Evolutionary conservation across 2,797 vertebrate genomes (phyloP).

Genomic region (Limnodromus scolopaceus): DNA sequence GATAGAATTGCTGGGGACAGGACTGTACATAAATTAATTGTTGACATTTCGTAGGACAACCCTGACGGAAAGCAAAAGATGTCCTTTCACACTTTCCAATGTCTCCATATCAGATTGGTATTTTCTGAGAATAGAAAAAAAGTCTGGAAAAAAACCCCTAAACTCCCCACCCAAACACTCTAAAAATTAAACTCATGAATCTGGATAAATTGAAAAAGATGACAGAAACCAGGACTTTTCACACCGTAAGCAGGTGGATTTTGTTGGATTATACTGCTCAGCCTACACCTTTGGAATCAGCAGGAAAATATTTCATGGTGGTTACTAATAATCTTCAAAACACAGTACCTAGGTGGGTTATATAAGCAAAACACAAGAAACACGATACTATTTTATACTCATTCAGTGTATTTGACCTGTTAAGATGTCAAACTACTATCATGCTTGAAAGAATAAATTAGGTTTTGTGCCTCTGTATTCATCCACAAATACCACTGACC

Average conservation of each 20-base stretch:
- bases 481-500: background rate
- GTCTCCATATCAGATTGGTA: background rate
- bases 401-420: background rate
- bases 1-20: background rate
- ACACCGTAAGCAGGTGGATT: background rate
- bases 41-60: background rate
- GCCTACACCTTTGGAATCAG: background rate
- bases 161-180: background rate
- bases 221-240: background rate
- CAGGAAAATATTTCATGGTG: background rate
- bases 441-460: background rate
- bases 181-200: background rate
- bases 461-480: background rate
- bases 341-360: background rate
- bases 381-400: background rate
- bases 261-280: background rate
- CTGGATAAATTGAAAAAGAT: background rate
- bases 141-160: rapidly evolving
- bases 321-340: background rate
- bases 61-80: background rate
- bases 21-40: background rate
- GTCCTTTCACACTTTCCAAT: background rate
- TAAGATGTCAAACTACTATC: background rate
- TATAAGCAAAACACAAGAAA: background rate
- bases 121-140: background rate